phyloP scores from a whole-genome alignment of 2,797 vertebrate species.

The Pipistrellus pipistrellus region DNA sequence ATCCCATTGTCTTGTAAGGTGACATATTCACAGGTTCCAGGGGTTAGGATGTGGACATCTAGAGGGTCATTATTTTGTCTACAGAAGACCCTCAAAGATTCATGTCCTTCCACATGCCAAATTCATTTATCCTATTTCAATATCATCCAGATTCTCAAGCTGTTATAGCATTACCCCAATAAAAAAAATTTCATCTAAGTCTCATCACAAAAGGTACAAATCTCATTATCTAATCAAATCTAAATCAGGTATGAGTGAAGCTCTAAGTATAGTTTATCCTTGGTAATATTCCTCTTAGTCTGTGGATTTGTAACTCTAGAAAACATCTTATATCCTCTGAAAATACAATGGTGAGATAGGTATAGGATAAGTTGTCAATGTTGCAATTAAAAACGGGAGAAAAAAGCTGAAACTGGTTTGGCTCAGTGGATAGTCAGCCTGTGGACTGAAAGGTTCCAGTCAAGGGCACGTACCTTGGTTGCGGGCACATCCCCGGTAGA shows the following conservation, averaged over 20 bases:
- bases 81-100: neutral
- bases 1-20: neutral
- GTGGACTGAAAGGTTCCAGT: too few relatives aligned
- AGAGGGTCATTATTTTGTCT: neutral
- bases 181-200: neutral
- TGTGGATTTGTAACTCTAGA: neutral
- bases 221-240: neutral
- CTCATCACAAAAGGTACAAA: neutral
- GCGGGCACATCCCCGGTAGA: too few relatives aligned
- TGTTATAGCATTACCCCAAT: neutral
- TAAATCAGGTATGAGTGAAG: neutral
- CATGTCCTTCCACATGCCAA: neutral
- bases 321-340: neutral
- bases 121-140: neutral
- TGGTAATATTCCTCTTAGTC: neutral
- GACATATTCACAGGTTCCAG: neutral
- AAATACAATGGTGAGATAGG: neutral
- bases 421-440: too few relatives aligned
- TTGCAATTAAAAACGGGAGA: neutral
- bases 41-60: neutral
- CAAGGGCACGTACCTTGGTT: too few relatives aligned
- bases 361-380: neutral
- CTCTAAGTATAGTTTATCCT: neutral
- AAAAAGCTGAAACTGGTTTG: too few relatives aligned
- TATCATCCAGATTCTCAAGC: neutral